Evolutionary conservation across 2,888 invertebrate species (phyloP).

Genomic region (Pyrgus malvae): DNA sequence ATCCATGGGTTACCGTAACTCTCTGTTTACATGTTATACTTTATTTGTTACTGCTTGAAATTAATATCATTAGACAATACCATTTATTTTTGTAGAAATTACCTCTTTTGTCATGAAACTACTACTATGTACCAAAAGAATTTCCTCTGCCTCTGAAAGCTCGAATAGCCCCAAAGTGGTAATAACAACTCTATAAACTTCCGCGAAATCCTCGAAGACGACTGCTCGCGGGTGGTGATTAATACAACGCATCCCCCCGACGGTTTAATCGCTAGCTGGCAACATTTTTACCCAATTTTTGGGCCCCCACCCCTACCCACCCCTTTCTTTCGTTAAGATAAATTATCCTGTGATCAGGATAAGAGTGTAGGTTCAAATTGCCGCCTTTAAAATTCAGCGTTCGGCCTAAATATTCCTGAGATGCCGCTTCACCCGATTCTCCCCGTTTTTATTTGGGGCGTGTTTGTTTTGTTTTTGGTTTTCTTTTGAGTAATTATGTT

Average conservation of each 20-base stretch:
- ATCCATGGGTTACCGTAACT: no score
- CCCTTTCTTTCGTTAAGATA: conserved; percentile 82
- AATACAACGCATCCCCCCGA: conserved; percentile 81
- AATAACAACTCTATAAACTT: conserved; percentile 49
- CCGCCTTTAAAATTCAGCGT: conserved; percentile 79
- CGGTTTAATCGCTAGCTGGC: conserved; percentile 81
- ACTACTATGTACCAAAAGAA: not conserved
- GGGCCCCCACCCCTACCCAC: conserved; percentile 65
- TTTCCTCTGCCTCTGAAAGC: conserved; percentile 43
- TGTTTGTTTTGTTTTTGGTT: conserved; percentile 6
- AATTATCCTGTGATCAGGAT: conserved; percentile 81
- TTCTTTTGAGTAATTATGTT: conserved; percentile 8
- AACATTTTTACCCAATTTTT: conserved; percentile 83
- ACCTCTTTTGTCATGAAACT: no score
- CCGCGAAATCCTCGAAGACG: conserved; percentile 71
- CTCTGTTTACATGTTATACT: no score
- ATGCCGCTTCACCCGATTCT: conserved; percentile 14
- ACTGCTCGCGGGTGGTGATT: conserved; percentile 77
- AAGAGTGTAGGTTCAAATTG: conserved; percentile 82
- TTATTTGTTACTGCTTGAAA: no score
- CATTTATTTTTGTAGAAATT: no score
- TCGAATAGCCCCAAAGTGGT: conserved; percentile 39
- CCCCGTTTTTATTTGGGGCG: conserved; percentile 13
- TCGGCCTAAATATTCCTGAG: conserved; percentile 72
- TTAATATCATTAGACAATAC: no score